Percentiles rank a stretch among this genome's conserved stretches.
These are phyloP conservation scores for Masnerella sp. DNA, from an alignment of 2,888 invertebrate genomes.

Conservation along the genomic window DNA sequence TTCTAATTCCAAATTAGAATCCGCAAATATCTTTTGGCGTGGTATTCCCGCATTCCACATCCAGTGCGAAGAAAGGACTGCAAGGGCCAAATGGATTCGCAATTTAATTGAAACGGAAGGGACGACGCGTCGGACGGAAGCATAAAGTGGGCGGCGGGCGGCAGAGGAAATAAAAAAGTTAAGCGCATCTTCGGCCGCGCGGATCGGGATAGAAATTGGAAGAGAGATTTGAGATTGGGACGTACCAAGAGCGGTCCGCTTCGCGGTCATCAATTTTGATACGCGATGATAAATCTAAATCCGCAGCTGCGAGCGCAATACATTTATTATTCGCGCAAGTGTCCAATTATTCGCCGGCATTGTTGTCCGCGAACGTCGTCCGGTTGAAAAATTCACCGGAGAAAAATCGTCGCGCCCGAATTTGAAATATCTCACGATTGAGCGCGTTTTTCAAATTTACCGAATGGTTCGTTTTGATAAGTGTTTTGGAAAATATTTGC, in stretches of 20 bases:
- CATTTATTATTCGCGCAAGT: conserved; percentile 49
- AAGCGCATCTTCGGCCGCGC: conserved; percentile 3
- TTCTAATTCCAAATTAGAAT: too few relatives aligned
- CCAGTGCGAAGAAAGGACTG: conserved; percentile 15
- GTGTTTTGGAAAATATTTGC: conserved; percentile 33
- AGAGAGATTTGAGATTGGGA: conserved; percentile 32
- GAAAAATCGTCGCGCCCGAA: conserved; percentile 27
- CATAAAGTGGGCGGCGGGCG: conserved; percentile 29
- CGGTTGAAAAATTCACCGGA: conserved; percentile 8
- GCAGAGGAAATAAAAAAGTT: conserved; percentile 26
- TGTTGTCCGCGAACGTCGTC: conserved; percentile 31
- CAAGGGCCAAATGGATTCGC: conserved; percentile 46
- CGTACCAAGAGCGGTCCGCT: conserved; percentile 23
- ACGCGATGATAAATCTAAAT: conserved; percentile 50
- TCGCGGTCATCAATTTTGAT: conserved; percentile 55
- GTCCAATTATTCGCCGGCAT: conserved; percentile 53
- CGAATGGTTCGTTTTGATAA: conserved; percentile 11
- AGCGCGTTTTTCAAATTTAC: conserved; percentile 35
- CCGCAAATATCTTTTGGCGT: too few relatives aligned
- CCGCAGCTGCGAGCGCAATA: conserved; percentile 16
- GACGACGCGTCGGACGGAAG: conserved; percentile 37
- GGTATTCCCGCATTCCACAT: conserved; percentile 19
- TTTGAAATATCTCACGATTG: conserved; percentile 40
- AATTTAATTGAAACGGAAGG: conserved; percentile 57
- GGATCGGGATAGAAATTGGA: conserved; percentile 34